Base-by-base conservation (phyloP, 2,888 invertebrate genomes). In the Coelinius sp. region DNA sequence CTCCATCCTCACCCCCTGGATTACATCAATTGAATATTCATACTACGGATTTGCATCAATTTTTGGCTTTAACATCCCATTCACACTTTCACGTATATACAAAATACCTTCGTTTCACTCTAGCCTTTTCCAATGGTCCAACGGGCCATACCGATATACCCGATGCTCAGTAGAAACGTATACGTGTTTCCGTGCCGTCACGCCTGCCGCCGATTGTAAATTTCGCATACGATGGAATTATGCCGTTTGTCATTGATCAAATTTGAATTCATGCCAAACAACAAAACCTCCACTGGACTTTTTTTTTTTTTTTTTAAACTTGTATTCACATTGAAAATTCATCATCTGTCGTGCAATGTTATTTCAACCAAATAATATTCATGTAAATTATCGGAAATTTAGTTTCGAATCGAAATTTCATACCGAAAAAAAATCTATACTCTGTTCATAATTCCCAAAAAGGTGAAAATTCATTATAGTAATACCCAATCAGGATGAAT, bases 11-110 rank as follows among this genome's bases (percentile, higher is more conserved):
- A 10, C 12, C 44, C 70, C 76, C 71, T 74, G 79, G 80, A 82
- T 82, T 80, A 82, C 79, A 81, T 80, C 80, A 79, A 79, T 81
- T 81, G 83, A 82, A 83, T 83, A 83, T 83, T 83, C 83, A 83
- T 83, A 79, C 73, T 62, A 52, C 10, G 74, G 80, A 83, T 82
- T 82, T 82, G 82, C 83, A 83, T 83, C 77, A 79, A 79, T 81
- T 82, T 82, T 82, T 81, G 77, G 77, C 77, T 71, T 69, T 44
- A 38, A 59, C 35, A 12, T 38, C 62, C n/a, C 31, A 53, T 52
- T 53, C 64, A 53, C 68, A 62, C 27, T 59, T 68, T 14, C 56
- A 44, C 25, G n/a, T n/a, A 49, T 35, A 49, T 12, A 31, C 41
- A 35, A 35, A 59, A 8, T 31, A 31, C 8, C 20, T n/a, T n/a